Evolutionary conservation across 2,113 vertebrate genomes (phyloP), one percentile per base, ranked within the genome.

Genomic region (Orthonyx spaldingii): DNA sequence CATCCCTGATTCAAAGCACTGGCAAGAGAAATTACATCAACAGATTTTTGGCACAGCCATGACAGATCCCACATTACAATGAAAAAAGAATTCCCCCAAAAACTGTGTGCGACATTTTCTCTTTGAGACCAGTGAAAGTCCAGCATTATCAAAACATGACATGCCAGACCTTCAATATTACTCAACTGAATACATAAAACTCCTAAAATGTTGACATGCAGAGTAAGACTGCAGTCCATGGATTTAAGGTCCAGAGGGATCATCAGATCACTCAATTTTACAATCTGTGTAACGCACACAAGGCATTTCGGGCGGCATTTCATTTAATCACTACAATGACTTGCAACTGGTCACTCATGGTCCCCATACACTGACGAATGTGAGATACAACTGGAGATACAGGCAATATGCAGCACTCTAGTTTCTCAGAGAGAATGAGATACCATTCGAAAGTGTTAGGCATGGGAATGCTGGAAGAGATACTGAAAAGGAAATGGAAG

Each of bases 1-100:
- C 56, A 52, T 84, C 37, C 46, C 66, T 92, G 91, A 96, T 91
- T 96, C 95, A 96, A 96, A 92, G 89, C 87, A 85, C 74, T 97
- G 96, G 96, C 96, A 96, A 85, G 77, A 92, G 77, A 94, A 95
- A 92, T 77, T 60, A 50, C 65, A 93, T 95, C 91, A 95, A 92
- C 95, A 97, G 89, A 95, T 97, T 97, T 96, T 95, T 97, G 96
- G 95, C 93, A 96, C 41, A 69, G 70, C 53, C 84, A 91, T 94
- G 91, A 95, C 93, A 96, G 95, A 87, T 97, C 77, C 95, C 81
- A 97, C 84, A 92, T 84, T 87, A 94, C 64, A 75, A 89, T 60
- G 26, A 88, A 75, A 77, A 76, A 70, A 92, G 84, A 87, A 72
- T 9, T 23, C 7, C 37, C 68, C 47, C 32, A 2, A 85, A 92